Conservation (phyloP, 1,140 invertebrate genomes). For the Zaprionus tsacasi region DNA sequence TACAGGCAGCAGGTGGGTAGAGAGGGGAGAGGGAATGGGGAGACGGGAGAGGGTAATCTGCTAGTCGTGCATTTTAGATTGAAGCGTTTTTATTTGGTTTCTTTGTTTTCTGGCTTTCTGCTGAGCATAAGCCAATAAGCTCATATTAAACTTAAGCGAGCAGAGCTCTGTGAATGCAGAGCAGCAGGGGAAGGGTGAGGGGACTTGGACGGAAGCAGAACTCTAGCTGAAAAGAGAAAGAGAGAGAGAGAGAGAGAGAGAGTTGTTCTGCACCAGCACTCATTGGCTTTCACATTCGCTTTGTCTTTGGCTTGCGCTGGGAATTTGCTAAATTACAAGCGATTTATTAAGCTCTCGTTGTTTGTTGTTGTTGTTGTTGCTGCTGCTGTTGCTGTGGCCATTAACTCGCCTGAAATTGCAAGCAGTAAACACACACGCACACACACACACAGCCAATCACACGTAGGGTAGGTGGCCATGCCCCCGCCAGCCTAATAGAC, state of each 20-base stretch:
- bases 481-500: slow-evolving; percentile 39
- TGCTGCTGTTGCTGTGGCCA: slow-evolving; percentile 36
- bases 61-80: slow-evolving; percentile 6
- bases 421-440: slow-evolving; percentile 37
- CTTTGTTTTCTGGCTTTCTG: slow-evolving; percentile 17
- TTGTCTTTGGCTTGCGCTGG: slow-evolving; percentile 52
- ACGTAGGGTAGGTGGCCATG: slow-evolving; percentile 4
- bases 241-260: neutral
- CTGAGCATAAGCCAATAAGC: slow-evolving; percentile 68
- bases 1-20: neutral
- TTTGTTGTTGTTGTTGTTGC: slow-evolving; percentile 37
- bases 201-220: neutral
- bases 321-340: slow-evolving; percentile 68
- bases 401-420: slow-evolving; percentile 69
- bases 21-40: neutral
- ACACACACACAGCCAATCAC: neutral
- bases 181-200: neutral
- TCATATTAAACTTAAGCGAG: slow-evolving; percentile 65
- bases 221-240: too few species aligned
- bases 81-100: slow-evolving; percentile 1
- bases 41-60: neutral
- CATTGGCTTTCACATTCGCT: slow-evolving; percentile 35
- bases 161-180: slow-evolving; percentile 13
- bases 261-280: neutral
- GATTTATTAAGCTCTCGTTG: slow-evolving; percentile 52